Percentiles rank a stretch among this genome's conserved stretches.
Conservation (phyloP, 2,888 invertebrate genomes). For the Desoria tigrina region DNA sequence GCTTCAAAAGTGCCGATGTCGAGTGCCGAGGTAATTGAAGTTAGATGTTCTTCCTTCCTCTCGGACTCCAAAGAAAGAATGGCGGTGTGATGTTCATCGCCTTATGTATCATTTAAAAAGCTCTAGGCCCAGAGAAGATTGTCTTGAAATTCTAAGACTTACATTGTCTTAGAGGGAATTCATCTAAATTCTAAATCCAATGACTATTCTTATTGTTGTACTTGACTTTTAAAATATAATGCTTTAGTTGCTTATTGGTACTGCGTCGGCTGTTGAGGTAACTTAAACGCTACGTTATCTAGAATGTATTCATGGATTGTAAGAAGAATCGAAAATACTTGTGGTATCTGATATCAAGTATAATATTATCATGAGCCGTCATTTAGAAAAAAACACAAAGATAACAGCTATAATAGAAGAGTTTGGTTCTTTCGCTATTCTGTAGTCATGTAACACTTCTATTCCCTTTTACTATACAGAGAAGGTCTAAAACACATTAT, state of each 20-base stretch:
- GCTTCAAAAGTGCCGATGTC: constrained; percentile 27
- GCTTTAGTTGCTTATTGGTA: too few species aligned
- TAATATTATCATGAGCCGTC: background rate
- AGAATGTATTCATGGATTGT: constrained; percentile 6
- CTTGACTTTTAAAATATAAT: too few species aligned
- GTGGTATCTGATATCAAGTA: constrained; percentile 1
- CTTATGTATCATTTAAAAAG: constrained; percentile 10
- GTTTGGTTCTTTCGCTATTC: too few species aligned
- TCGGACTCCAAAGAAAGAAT: constrained; percentile 6
- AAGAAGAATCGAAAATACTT: constrained; percentile 1
- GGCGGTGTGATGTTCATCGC: constrained; percentile 6
- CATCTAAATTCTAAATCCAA: too few species aligned
- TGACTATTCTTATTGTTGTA: too few species aligned
- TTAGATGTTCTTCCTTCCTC: constrained; percentile 30
- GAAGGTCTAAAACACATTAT: too few species aligned
- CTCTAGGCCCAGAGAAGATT: constrained; percentile 6
- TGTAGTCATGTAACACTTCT: too few species aligned
- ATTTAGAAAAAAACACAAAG: too few species aligned
- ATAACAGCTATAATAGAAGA: background rate
- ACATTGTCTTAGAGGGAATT: too few species aligned
- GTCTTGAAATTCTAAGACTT: too few species aligned
- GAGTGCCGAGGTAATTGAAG: constrained; percentile 43
- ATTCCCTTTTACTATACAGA: too few species aligned
- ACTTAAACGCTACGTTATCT: background rate
- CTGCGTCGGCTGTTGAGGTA: too few species aligned